phyloP scores from a whole-genome alignment of 2,113 vertebrate species.

The Antennarius striatus region DNA sequence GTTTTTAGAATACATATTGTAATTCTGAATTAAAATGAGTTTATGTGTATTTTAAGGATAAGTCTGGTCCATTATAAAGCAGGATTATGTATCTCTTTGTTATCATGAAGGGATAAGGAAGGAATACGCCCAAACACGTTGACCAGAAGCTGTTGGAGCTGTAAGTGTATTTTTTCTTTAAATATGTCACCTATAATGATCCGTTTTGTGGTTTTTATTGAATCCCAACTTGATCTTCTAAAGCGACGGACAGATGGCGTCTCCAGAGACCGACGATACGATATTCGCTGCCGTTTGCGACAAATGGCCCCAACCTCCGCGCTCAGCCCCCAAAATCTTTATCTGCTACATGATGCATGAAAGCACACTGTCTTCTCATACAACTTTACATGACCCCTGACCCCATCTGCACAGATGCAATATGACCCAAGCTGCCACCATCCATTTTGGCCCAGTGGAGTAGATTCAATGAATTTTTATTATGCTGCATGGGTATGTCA shows the following conservation, averaged over 20 bases:
- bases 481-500: conserved; percentile 72
- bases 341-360: conserved; percentile 99
- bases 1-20: no score
- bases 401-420: conserved; percentile 87
- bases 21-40: no score
- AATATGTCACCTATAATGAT: no score
- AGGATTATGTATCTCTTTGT: no score
- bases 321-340: conserved; percentile 84
- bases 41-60: no score
- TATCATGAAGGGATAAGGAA: no score
- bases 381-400: conserved; percentile 88
- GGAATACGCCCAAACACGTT: no score
- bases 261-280: conserved; percentile 22
- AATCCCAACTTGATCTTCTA: neutral
- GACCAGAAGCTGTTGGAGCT: no score
- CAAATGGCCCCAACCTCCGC: conserved; percentile 42
- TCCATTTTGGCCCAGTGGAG: conserved; percentile 88
- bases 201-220: neutral
- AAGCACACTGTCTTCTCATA: conserved; percentile 91
- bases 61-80: no score
- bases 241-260: conserved; percentile 28
- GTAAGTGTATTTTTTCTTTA: no score
- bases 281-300: conserved; percentile 25
- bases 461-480: conserved; percentile 99
- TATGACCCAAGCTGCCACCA: conserved; percentile 94